Conservation (phyloP, 2,888 invertebrate genomes). For the Pristionchus fissidentatus region DNA sequence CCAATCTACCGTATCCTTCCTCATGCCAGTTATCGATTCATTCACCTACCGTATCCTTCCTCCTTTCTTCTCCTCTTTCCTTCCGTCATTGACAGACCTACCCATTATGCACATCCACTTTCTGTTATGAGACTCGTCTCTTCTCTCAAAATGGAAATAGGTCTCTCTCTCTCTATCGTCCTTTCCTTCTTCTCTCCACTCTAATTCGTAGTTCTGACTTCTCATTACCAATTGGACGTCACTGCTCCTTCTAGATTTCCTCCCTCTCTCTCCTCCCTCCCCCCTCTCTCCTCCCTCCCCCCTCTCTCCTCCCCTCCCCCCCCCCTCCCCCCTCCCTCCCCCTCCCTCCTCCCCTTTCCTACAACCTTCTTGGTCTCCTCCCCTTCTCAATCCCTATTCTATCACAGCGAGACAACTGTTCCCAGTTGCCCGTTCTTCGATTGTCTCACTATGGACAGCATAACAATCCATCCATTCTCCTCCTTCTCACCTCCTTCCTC, state of each 20-base stretch:
- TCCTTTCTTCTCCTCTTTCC: constrained; percentile 3
- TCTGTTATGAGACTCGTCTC: constrained; percentile 17
- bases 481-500: not conserved
- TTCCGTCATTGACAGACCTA: constrained; percentile 2
- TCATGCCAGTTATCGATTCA: not conserved
- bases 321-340: not conserved
- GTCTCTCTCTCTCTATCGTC: not conserved
- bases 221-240: not conserved
- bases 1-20: not conserved
- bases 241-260: not conserved
- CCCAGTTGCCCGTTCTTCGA: not conserved
- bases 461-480: not conserved
- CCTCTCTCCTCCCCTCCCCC: not conserved
- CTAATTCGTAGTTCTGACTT: constrained; percentile 28
- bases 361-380: not conserved
- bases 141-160: constrained; percentile 33
- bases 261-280: constrained; percentile 1
- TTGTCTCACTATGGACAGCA: constrained; percentile 16
- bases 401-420: not conserved
- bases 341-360: not conserved
- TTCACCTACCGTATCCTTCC: constrained; percentile 16
- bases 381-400: constrained; percentile 20
- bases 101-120: not conserved
- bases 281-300: not conserved
- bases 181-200: not conserved